Percentiles rank a stretch among this genome's conserved stretches.
Conservation (phyloP, 2,888 invertebrate species). For the Drosophila tanythrix region DNA sequence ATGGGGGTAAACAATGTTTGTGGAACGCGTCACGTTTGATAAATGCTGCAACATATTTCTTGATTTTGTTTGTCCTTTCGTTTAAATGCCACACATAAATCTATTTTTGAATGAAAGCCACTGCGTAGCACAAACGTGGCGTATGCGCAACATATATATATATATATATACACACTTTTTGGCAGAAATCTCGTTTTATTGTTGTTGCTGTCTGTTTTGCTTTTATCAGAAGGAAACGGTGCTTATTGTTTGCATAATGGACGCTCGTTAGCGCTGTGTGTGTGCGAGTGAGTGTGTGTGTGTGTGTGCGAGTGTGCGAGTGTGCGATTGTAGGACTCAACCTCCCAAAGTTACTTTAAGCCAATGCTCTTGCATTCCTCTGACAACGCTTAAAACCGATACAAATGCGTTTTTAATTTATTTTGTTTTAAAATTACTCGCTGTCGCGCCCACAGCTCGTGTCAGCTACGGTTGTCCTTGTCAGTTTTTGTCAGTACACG, state of each 20-base stretch:
- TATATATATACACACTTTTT: constrained; percentile 42
- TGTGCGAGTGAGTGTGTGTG: not conserved
- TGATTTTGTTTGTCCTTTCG: constrained; percentile 65
- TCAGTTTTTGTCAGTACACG: constrained; percentile 54
- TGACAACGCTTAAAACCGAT: constrained; percentile 80
- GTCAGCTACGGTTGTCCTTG: constrained; percentile 41
- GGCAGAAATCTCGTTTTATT: constrained; percentile 30
- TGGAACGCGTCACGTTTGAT: constrained; percentile 72
- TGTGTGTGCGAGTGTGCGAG: constrained; percentile 4
- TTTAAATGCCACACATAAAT: constrained; percentile 81
- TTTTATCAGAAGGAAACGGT: constrained; percentile 71
- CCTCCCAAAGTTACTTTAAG: constrained; percentile 16
- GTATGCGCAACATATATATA: constrained; percentile 63
- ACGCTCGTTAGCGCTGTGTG: constrained; percentile 76
- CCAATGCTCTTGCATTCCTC: constrained; percentile 30
- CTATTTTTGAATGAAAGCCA: constrained; percentile 81
- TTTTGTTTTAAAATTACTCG: constrained; percentile 52
- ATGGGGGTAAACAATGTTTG: constrained; percentile 45
- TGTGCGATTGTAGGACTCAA: constrained; percentile 1
- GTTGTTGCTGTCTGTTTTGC: constrained; percentile 44
- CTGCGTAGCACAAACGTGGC: constrained; percentile 52
- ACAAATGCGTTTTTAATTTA: constrained; percentile 85
- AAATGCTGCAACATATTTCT: constrained; percentile 73
- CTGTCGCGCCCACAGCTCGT: constrained; percentile 17
- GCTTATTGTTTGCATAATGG: constrained; percentile 82